phyloP scores from a whole-genome alignment of 2,888 invertebrate species.

The Philonicus albiceps region DNA sequence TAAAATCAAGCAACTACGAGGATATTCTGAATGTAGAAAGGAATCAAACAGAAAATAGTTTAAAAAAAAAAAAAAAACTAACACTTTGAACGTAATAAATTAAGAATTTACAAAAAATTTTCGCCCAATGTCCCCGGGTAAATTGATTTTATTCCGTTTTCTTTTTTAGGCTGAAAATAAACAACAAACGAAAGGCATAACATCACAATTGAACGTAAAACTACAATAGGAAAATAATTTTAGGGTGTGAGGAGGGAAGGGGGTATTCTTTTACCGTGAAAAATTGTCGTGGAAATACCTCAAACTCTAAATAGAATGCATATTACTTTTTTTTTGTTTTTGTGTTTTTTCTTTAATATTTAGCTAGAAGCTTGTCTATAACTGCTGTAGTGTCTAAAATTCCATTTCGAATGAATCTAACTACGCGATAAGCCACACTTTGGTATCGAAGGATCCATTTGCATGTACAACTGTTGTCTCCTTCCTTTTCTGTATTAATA shows the following conservation, averaged over 20 bases:
- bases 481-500: not conserved
- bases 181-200: not conserved
- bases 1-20: not conserved
- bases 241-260: not conserved
- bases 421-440: conserved; percentile 57
- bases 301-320: not conserved
- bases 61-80: not conserved
- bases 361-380: not conserved
- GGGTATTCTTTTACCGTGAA: not conserved
- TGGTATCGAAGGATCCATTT: conserved; percentile 59
- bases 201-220: not conserved
- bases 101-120: not conserved
- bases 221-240: not conserved
- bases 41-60: not conserved
- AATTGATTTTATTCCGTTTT: not conserved
- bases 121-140: not conserved
- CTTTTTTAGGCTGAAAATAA: not conserved
- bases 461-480: conserved; percentile 37
- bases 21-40: not conserved
- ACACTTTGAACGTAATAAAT: not conserved
- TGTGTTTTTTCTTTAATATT: not conserved
- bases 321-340: not conserved
- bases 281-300: not conserved
- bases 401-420: conserved; percentile 42
- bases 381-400: not conserved